Evolutionary conservation across 2,888 invertebrate species (phyloP).

Genomic region (Tenthredo amoena): DNA sequence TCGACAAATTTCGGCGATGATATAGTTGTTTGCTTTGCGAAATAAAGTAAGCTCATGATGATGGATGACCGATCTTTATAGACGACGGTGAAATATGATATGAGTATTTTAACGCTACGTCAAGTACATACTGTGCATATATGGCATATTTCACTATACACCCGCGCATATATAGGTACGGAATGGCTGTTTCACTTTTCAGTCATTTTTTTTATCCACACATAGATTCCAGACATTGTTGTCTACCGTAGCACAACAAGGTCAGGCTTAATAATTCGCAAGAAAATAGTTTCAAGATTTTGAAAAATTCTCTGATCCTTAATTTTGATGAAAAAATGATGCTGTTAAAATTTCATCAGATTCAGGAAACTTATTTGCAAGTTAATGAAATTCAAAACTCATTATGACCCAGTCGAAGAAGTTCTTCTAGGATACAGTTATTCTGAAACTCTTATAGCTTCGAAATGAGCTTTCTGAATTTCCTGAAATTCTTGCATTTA

Average conservation of each 20-base stretch:
- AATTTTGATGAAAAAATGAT: background rate
- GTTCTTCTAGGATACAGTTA: background rate
- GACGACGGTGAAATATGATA: slow-evolving; percentile 32
- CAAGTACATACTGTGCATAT: slow-evolving; percentile 1
- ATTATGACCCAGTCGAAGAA: background rate
- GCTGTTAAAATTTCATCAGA: background rate
- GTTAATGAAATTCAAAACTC: background rate
- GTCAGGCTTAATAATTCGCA: background rate
- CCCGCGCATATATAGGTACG: background rate
- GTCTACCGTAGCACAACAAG: background rate
- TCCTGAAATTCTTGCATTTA: background rate
- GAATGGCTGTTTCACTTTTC: background rate
- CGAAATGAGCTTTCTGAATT: background rate
- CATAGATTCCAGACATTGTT: background rate
- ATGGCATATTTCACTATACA: background rate
- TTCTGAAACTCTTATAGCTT: background rate
- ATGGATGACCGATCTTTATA: slow-evolving; percentile 22
- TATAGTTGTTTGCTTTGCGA: slow-evolving; percentile 23
- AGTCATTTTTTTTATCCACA: background rate
- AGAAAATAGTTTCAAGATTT: background rate
- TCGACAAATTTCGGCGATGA: slow-evolving; percentile 29
- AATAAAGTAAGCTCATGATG: slow-evolving; percentile 22
- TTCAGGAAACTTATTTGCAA: background rate
- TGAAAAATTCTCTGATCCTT: background rate
- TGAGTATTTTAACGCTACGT: slow-evolving; percentile 22